Evolutionary conservation across 2,888 invertebrate species (phyloP).

Genomic region (Linnaemya vulpina): DNA sequence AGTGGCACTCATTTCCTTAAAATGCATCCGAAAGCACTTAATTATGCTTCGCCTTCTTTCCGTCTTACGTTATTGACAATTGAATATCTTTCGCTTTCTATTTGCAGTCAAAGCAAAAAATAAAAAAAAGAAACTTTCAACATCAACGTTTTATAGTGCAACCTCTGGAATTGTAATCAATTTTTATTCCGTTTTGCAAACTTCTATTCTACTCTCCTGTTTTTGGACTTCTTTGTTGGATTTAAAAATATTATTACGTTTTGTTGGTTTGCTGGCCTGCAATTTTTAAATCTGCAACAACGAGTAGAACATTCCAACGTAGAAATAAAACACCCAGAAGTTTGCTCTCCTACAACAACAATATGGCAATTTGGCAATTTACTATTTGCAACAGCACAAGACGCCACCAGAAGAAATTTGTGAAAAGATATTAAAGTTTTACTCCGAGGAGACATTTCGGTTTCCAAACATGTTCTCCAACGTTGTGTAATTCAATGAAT

Average conservation of each 20-base stretch:
- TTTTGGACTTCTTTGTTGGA: slow-evolving; percentile 13
- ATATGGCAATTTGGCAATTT: background rate
- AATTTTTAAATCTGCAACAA: slow-evolving; percentile 13
- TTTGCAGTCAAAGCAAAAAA: slow-evolving; percentile 1
- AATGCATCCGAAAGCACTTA: slow-evolving; percentile 47
- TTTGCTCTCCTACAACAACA: background rate
- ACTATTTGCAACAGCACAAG: slow-evolving; percentile 35
- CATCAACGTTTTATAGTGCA: slow-evolving; percentile 21
- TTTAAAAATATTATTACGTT: slow-evolving; percentile 38
- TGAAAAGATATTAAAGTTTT: slow-evolving; percentile 18
- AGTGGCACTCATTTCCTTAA: slow-evolving; percentile 23
- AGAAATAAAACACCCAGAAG: slow-evolving; percentile 4
- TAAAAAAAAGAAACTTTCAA: no score
- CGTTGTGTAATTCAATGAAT: background rate
- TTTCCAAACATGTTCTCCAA: slow-evolving; percentile 9
- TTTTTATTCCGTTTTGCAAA: slow-evolving; percentile 9
- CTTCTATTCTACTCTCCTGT: background rate
- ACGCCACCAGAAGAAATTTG: background rate
- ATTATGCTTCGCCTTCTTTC: background rate
- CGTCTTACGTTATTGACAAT: slow-evolving; percentile 41
- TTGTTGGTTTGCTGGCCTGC: slow-evolving; percentile 23
- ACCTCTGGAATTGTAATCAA: slow-evolving; percentile 28
- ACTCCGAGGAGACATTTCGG: slow-evolving; percentile 46
- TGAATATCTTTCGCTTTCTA: slow-evolving; percentile 3
- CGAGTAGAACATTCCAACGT: slow-evolving; percentile 16